Evolutionary conservation across 2,888 invertebrate genomes (phyloP).

Genomic region (Andrena chrysosceles): DNA sequence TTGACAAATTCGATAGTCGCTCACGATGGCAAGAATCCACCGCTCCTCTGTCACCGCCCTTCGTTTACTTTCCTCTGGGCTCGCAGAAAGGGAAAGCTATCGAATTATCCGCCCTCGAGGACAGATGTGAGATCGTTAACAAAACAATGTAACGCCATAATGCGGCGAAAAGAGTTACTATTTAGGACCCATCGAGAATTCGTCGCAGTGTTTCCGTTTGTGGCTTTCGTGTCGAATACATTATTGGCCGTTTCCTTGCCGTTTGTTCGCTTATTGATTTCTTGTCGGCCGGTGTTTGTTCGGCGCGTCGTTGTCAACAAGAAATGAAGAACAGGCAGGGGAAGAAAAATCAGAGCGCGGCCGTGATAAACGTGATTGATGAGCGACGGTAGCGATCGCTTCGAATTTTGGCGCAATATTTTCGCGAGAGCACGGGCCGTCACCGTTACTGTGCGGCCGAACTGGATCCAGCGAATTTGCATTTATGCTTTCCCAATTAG

Average conservation of each 20-base stretch:
- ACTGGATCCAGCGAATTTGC: constrained; percentile 68
- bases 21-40: too few species aligned
- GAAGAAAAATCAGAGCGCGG: constrained; percentile 51
- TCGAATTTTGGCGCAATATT: constrained; percentile 70
- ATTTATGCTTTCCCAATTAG: constrained; percentile 75
- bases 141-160: too few species aligned
- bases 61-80: too few species aligned
- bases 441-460: constrained; percentile 17
- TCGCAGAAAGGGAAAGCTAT: too few species aligned
- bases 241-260: constrained; percentile 37
- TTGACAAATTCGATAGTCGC: neutral
- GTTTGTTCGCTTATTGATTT: constrained; percentile 64
- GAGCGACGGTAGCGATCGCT: constrained; percentile 66
- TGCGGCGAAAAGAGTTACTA: neutral
- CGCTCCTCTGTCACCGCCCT: too few species aligned
- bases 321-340: constrained; percentile 50
- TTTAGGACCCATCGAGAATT: neutral
- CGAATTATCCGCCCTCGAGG: too few species aligned
- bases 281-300: constrained; percentile 50
- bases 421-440: constrained; percentile 46
- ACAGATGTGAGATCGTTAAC: too few species aligned
- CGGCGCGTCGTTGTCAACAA: constrained; percentile 55
- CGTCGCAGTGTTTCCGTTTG: neutral
- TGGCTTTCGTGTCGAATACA: constrained; percentile 30
- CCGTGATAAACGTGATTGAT: constrained; percentile 72